phyloP scores from a whole-genome alignment of 2,888 invertebrate species.

The Crematogaster levior region DNA sequence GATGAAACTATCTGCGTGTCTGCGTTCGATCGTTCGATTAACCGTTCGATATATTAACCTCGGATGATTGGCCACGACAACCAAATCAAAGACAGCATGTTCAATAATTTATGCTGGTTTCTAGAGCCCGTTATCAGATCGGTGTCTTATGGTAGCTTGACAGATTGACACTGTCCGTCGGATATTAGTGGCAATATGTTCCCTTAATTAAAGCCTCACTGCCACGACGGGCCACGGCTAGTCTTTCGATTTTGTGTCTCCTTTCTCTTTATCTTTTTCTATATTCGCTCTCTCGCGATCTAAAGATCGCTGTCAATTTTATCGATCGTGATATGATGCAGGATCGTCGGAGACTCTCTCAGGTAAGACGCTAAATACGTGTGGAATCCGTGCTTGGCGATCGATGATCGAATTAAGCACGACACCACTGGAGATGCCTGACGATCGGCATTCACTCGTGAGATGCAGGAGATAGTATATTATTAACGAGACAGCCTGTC shows the following conservation, averaged over 20 bases:
- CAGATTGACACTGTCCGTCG: slow-evolving; percentile 83
- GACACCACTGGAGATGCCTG: slow-evolving; percentile 71
- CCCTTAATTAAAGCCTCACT: slow-evolving; percentile 81
- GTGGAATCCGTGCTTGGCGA: slow-evolving; percentile 68
- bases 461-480: slow-evolving; percentile 62
- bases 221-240: slow-evolving; percentile 49
- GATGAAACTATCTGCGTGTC: slow-evolving; percentile 62
- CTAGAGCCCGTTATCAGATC: slow-evolving; percentile 77
- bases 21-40: slow-evolving; percentile 66
- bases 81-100: slow-evolving; percentile 81
- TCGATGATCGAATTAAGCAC: slow-evolving; percentile 75
- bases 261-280: not conserved
- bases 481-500: slow-evolving; percentile 46
- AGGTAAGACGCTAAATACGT: slow-evolving; percentile 51
- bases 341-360: slow-evolving; percentile 56
- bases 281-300: slow-evolving; percentile 50
- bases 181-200: slow-evolving; percentile 85
- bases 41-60: slow-evolving; percentile 78
- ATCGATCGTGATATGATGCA: slow-evolving; percentile 66
- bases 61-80: slow-evolving; percentile 81
- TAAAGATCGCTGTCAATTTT: slow-evolving; percentile 63
- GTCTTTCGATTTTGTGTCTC: slow-evolving; percentile 22
- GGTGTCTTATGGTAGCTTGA: slow-evolving; percentile 81
- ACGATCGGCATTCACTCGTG: slow-evolving; percentile 68
- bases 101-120: slow-evolving; percentile 76